These are phyloP conservation scores for Mustela erminea DNA, from an alignment of 2,797 vertebrate species.

Conservation along the genomic window DNA sequence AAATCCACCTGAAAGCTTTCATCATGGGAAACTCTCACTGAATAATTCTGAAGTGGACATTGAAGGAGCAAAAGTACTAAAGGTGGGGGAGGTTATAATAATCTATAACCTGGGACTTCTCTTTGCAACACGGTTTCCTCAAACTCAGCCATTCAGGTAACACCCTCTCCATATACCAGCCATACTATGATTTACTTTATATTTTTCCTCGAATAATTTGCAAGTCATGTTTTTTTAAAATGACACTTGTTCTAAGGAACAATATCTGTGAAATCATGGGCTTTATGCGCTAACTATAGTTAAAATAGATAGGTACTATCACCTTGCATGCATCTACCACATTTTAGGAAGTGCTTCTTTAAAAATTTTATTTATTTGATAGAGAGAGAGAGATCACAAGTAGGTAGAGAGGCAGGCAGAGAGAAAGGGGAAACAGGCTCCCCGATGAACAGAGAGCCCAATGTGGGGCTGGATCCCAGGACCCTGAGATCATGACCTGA, in stretches of 20 bases:
- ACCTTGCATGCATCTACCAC: not conserved
- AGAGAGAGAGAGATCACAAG: too few species aligned
- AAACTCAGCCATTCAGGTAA: not conserved
- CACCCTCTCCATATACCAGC: not conserved
- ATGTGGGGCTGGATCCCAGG: too few species aligned
- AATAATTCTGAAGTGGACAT: not conserved
- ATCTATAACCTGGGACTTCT: not conserved
- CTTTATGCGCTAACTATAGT: not conserved
- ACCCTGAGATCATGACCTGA: too few species aligned
- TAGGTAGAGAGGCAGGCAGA: too few species aligned
- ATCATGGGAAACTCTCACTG: not conserved
- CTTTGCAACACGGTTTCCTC: not conserved
- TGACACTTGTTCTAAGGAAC: conserved; percentile 25
- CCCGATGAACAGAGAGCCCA: too few species aligned
- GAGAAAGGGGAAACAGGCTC: too few species aligned
- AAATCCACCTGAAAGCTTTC: not conserved
- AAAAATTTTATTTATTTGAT: too few species aligned
- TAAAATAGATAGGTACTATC: not conserved
- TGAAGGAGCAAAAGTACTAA: not conserved
- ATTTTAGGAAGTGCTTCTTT: not conserved
- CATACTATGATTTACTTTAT: not conserved
- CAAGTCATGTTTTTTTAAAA: not conserved
- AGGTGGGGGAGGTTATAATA: not conserved
- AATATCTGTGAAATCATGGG: not conserved
- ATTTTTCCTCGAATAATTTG: not conserved